These are phyloP conservation scores for Manis javanica DNA, from an alignment of 2,797 vertebrate genomes.

Conservation along the genomic window DNA sequence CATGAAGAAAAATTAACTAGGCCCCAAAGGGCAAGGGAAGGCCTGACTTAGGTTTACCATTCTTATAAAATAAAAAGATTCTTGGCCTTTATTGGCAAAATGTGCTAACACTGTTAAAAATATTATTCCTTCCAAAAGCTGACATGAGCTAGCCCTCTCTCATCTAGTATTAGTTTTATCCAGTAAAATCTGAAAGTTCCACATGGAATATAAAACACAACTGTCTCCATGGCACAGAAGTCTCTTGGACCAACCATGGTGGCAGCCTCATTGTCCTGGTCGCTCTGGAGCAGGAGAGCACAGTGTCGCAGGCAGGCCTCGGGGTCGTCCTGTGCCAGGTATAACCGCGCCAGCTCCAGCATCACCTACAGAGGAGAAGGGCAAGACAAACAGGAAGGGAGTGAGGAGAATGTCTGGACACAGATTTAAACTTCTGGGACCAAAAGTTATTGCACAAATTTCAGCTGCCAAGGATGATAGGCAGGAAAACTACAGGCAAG, in stretches of 20 bases:
- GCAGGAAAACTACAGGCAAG: neutral
- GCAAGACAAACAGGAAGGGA: neutral
- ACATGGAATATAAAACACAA: neutral
- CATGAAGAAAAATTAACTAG: neutral
- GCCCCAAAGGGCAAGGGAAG: neutral
- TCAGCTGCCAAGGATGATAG: neutral
- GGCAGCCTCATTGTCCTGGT: slow-evolving; percentile 95
- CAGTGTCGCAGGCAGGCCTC: slow-evolving; percentile 96
- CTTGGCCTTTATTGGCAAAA: slow-evolving; percentile 15
- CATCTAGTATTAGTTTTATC: neutral
- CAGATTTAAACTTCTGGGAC: neutral
- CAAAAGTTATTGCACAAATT: neutral
- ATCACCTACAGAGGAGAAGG: slow-evolving; percentile 90
- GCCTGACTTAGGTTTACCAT: neutral
- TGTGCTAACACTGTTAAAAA: neutral
- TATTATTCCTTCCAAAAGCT: neutral
- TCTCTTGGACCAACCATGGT: slow-evolving; percentile 90
- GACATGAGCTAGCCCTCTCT: neutral
- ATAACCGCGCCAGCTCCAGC: slow-evolving; percentile 95
- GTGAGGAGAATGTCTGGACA: neutral
- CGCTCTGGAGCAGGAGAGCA: slow-evolving; percentile 92
- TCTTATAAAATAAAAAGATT: neutral
- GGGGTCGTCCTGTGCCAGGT: slow-evolving; percentile 93
- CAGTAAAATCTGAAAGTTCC: neutral
- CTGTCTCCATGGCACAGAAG: neutral